Percentiles rank a stretch among this genome's conserved stretches.
Conservation (phyloP, 1,140 invertebrate species). For the Trachymyrmex cornetzi region DNA sequence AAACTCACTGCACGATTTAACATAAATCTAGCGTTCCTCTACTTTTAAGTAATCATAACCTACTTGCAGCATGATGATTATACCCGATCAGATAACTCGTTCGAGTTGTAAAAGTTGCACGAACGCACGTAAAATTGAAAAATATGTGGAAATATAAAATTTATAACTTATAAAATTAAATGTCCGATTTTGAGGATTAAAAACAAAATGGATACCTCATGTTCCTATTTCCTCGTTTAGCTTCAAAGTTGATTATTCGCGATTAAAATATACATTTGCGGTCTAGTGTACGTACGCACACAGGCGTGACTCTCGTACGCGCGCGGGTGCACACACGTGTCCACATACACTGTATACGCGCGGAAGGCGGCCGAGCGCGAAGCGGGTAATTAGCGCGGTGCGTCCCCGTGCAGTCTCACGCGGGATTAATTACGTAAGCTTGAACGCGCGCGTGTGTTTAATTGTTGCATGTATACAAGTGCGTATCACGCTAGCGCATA, state of each 20-base stretch:
- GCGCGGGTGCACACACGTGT: neutral
- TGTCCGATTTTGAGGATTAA: neutral
- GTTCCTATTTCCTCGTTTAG: neutral
- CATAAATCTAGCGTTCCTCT: neutral
- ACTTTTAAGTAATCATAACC: neutral
- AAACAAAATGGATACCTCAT: neutral
- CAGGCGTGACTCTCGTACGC: no score
- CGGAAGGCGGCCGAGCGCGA: slow-evolving; percentile 66
- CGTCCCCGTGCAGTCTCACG: slow-evolving; percentile 69
- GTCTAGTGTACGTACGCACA: neutral
- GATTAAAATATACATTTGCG: slow-evolving; percentile 50
- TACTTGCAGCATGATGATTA: neutral
- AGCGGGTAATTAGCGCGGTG: slow-evolving; percentile 74
- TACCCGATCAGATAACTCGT: slow-evolving; percentile 22
- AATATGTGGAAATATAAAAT: neutral
- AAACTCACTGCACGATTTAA: slow-evolving; percentile 64
- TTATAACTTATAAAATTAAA: neutral
- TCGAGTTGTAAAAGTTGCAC: neutral
- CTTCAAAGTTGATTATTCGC: slow-evolving; percentile 33
- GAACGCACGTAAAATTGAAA: neutral
- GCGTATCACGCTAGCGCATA: slow-evolving; percentile 8
- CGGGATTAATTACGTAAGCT: slow-evolving; percentile 75
- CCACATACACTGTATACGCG: neutral
- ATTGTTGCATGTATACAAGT: neutral
- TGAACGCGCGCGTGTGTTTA: slow-evolving; percentile 46